A percentile compares a stretch with the other conserved stretches of the same genome.
Evolutionary conservation across 2,113 vertebrate species (phyloP).

Genomic region (Miniopterus natalensis): DNA sequence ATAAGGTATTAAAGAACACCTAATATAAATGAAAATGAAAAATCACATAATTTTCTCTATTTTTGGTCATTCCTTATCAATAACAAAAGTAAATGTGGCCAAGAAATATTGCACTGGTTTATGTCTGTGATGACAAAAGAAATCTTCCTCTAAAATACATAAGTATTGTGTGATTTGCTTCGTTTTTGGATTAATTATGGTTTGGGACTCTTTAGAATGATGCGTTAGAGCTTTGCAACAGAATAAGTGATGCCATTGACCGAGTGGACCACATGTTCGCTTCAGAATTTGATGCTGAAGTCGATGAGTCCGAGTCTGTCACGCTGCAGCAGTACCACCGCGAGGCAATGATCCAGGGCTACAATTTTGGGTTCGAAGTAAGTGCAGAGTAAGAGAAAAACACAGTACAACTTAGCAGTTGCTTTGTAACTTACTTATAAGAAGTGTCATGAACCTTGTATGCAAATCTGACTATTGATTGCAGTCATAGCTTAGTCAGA

Average conservation of each 20-base stretch:
- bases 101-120: not conserved
- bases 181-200: not conserved
- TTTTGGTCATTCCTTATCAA: not conserved
- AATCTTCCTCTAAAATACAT: not conserved
- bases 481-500: not conserved
- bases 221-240: slow-evolving; percentile 96
- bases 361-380: slow-evolving; percentile 99
- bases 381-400: slow-evolving; percentile 30
- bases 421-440: not conserved
- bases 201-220: slow-evolving; percentile 90
- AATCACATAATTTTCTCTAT: not conserved
- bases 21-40: not conserved
- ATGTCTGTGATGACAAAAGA: not conserved
- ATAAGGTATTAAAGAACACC: not conserved
- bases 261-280: slow-evolving; percentile 97
- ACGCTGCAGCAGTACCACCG: slow-evolving; percentile 98
- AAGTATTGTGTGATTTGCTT: not conserved
- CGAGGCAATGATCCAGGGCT: slow-evolving; percentile 98
- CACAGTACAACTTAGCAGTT: accelerated
- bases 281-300: slow-evolving; percentile 95
- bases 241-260: slow-evolving; percentile 95
- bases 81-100: not conserved
- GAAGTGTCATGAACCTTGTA: not conserved
- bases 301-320: slow-evolving; percentile 95
- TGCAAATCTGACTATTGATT: not conserved